Base-by-base conservation (phyloP, 1,140 invertebrate species). In the Drosophila biarmipes region DNA sequence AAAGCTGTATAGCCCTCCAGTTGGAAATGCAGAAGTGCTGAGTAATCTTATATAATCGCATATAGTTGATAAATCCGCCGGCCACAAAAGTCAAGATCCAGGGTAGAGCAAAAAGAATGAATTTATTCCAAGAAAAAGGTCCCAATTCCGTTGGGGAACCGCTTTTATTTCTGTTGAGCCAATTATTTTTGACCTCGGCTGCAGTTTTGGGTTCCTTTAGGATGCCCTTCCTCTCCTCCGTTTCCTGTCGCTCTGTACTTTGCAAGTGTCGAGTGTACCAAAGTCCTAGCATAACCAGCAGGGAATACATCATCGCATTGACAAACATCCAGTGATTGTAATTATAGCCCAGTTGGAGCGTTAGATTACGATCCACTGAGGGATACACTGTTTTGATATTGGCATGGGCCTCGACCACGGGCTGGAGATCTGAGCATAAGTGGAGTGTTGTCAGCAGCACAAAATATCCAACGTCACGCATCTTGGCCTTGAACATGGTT, bases 1-100 rank as follows among this genome's bases (percentile, higher is more conserved):
- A 76, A 0, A 85, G 34, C 6, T 12, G 15, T 0, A 85, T 8
- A 6, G 79, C 48, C 15, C 72, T 53, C 56, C 29, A 37, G 21
- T 58, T 51, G 0, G 72, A 31, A 14, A 68, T 54, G 51, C 80
- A 84, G 19, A 85, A 84, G 37, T 84, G 80, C 7, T 59, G 56
- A 8, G 85, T 67, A 6, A 84, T 53, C 54, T 85, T 7, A 52
- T 84, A 56, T 0, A 84, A 29, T 1, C 59, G 78, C 2, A 54
- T 31, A 7, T 49, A 75, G 43, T 85, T 80, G 3, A 80, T 37
- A 6, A 73, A 7, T 14, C 49, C 61, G 7, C 63, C 64, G n/a
- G 53, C n/a, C 10, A 80, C 8, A 24, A 63, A 73, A 7, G 72
- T 84, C 19, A 52, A 12, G 6, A 58, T n/a, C 76, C 76, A 85